Evolutionary conservation across 2,797 vertebrate species (phyloP).

Genomic region (Neopelma chrysocephalum): DNA sequence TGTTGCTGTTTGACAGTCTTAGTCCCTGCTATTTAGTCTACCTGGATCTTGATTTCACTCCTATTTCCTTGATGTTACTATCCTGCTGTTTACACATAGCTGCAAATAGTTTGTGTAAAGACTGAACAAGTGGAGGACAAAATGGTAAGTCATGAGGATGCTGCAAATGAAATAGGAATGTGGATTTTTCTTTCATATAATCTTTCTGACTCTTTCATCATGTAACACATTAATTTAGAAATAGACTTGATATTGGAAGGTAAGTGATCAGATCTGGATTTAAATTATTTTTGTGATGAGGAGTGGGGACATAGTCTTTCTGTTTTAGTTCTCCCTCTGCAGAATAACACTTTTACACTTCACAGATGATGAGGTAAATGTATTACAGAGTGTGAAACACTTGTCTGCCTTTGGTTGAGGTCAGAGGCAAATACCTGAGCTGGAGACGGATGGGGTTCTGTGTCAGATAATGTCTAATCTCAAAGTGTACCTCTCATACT

Average conservation of each 20-base stretch:
- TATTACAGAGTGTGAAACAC: neutral
- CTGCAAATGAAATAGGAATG: neutral
- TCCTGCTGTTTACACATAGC: neutral
- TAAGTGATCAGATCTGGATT: neutral
- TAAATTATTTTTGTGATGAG: neutral
- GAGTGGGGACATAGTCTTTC: neutral
- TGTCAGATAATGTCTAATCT: neutral
- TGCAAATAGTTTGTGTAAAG: neutral
- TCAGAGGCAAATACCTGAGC: neutral
- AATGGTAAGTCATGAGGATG: neutral
- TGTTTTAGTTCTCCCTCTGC: neutral
- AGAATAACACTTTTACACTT: neutral
- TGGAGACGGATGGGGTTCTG: neutral
- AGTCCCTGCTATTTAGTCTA: neutral
- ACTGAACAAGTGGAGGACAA: neutral
- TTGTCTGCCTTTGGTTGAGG: neutral
- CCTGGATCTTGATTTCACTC: neutral
- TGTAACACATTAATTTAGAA: neutral
- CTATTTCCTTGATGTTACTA: neutral
- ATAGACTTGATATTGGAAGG: neutral
- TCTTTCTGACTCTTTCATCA: neutral
- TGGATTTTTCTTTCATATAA: neutral
- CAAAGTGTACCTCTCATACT: neutral
- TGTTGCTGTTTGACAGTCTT: neutral
- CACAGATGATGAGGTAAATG: neutral